Base-by-base conservation (phyloP, 2,888 invertebrate species). In the Latrodectus hesperus region DNA sequence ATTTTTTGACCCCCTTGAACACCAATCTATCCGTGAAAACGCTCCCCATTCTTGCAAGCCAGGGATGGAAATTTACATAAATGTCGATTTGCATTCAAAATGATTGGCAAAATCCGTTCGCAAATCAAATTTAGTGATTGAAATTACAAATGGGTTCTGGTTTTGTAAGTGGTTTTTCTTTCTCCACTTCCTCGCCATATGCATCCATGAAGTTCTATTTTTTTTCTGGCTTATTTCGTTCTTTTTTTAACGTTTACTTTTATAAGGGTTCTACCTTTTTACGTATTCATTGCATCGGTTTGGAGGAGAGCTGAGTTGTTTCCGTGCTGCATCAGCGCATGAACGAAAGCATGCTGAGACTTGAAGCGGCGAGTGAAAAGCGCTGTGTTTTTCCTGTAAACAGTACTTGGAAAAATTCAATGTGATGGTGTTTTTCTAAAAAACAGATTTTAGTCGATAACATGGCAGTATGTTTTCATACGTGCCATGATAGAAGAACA, bases 101-200 rank as follows among this genome's bases (percentile, higher is more conserved):
- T 82, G 75, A 75, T 70, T 67, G 68, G 67, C 51, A 17, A 82
- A 82, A 82, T 82, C 82, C 75, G 75, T 72, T 60, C 76, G 70
- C 80, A 86, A 86, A 86, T 86, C 80, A 80, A 86, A 86, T 86
- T 86, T 76, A 65, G 80, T 86, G 80, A 86, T 81, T 86, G 80
- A 86, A 86, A 86, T 80, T 84, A 84, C 84, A 84, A 84, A 78
- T 78, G 67, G 72, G 73, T 78, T 77, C 77, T 70, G 49, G 16
- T 12, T 70, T 49, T 49, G 60, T 60, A 60, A 71, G 70, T 38
- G 52, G 14, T 53, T 77, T 68, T 77, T 77, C 67, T 77, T 77
- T 71, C 10, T 52, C 16, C 68, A 55, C 49, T 64, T 60, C 72
- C 65, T 72, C 26, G 22, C 12, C 67, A 22, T 17, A 68, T 22